These are phyloP conservation scores for Apamea crenata DNA, from an alignment of 2,888 invertebrate genomes.

Conservation along the genomic window DNA sequence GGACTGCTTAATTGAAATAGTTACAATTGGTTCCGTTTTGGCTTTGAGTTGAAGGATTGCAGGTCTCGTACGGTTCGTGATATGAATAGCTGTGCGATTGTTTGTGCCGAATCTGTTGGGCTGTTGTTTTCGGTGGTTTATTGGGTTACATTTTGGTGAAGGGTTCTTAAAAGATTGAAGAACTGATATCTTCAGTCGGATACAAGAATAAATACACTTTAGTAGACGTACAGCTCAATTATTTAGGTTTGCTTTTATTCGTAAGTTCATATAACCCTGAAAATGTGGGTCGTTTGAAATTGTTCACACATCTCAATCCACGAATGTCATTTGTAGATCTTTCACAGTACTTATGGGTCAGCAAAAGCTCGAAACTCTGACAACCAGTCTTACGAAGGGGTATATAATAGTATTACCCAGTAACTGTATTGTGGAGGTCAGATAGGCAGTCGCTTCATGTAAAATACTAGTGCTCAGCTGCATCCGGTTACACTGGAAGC, in stretches of 20 bases:
- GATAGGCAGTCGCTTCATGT: too few species aligned
- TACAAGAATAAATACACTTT: background rate
- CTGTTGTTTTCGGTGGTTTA: background rate
- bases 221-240: background rate
- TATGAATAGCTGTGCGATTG: constrained; percentile 29
- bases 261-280: too few species aligned
- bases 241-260: background rate
- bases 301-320: too few species aligned
- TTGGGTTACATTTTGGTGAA: background rate
- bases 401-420: too few species aligned
- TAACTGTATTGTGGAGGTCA: too few species aligned
- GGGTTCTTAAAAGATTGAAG: background rate
- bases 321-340: too few species aligned
- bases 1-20: constrained; percentile 59
- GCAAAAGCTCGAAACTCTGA: too few species aligned
- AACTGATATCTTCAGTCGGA: background rate
- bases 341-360: too few species aligned
- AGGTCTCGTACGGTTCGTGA: constrained; percentile 12
- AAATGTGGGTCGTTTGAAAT: too few species aligned
- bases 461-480: too few species aligned
- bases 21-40: constrained; percentile 54
- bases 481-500: too few species aligned
- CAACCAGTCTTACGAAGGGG: too few species aligned
- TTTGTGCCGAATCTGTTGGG: constrained; percentile 10
- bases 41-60: constrained; percentile 46